Conservation (phyloP, 2,113 vertebrate genomes). For the Ptilorrhoa leucosticta region DNA sequence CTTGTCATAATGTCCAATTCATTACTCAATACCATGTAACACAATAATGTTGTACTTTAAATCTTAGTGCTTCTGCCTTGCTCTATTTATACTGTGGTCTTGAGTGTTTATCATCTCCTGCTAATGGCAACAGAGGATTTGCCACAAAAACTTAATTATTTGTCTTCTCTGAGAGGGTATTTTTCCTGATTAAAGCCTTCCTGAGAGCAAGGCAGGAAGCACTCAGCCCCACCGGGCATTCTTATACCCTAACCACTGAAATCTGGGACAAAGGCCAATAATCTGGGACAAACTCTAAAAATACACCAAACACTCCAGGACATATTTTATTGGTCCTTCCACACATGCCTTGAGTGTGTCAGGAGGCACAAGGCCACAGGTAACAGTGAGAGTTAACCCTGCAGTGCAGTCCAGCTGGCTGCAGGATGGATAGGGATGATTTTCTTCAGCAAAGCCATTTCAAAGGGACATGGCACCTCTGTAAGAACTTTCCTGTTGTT, state of each 20-base stretch:
- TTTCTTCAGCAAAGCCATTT: not conserved
- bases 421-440: not conserved
- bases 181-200: slow-evolving; percentile 47
- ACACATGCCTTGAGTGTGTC: not conserved
- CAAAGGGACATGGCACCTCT: not conserved
- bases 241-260: slow-evolving; percentile 40
- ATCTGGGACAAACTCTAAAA: slow-evolving; percentile 57
- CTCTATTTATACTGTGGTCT: slow-evolving; percentile 18
- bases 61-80: not conserved
- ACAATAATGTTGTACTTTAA: not conserved
- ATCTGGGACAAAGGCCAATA: slow-evolving; percentile 56
- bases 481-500: not conserved
- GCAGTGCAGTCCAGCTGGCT: not conserved
- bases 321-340: slow-evolving; percentile 4
- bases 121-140: slow-evolving; percentile 13
- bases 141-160: slow-evolving; percentile 56
- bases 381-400: not conserved
- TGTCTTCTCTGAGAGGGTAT: slow-evolving; percentile 17
- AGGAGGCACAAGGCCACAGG: slow-evolving; percentile 1
- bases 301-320: slow-evolving; percentile 27
- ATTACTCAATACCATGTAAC: not conserved
- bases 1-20: not conserved
- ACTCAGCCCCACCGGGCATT: not conserved
- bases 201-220: slow-evolving; percentile 16
- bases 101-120: slow-evolving; percentile 23